Evolutionary conservation across 2,113 vertebrate genomes (phyloP).

Genomic region (Pangasianodon hypophthalmus): DNA sequence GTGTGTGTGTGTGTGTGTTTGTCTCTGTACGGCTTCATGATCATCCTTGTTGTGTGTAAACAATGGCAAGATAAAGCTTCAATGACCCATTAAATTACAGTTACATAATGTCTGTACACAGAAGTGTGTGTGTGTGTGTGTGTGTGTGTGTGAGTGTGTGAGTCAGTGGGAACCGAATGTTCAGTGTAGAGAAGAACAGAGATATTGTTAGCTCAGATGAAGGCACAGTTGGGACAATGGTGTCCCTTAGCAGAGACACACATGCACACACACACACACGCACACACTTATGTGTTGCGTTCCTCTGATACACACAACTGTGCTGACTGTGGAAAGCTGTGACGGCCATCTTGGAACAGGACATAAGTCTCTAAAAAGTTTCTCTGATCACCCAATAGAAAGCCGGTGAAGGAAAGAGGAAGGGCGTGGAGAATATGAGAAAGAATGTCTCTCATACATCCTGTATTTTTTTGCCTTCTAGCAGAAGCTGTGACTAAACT

Average conservation of each 20-base stretch:
- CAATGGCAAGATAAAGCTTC: background rate
- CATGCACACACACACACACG: background rate
- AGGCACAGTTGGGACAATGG: constrained; percentile 20
- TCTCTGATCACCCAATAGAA: background rate
- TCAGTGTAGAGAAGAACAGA: constrained; percentile 53
- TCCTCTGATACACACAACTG: background rate
- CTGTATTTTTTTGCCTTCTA: background rate
- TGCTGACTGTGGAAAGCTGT: constrained; percentile 2
- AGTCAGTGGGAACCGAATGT: constrained; percentile 56
- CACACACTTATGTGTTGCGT: background rate
- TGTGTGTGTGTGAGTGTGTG: background rate
- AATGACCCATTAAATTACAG: constrained; percentile 5
- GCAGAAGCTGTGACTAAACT: background rate
- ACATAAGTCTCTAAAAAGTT: background rate
- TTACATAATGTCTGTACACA: constrained; percentile 17
- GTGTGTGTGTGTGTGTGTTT: background rate
- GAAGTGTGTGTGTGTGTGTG: background rate
- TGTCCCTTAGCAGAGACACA: constrained; percentile 14
- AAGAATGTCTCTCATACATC: background rate
- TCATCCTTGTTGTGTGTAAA: constrained; percentile 52
- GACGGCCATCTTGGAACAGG: constrained; percentile 1
- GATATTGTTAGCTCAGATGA: constrained; percentile 39
- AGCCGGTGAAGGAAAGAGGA: background rate
- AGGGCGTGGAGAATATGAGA: background rate
- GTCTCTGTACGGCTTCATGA: background rate